Evolutionary conservation across 2,797 vertebrate species (phyloP), one percentile per base, ranked within the genome.

Genomic region (Tapirus indicus): DNA sequence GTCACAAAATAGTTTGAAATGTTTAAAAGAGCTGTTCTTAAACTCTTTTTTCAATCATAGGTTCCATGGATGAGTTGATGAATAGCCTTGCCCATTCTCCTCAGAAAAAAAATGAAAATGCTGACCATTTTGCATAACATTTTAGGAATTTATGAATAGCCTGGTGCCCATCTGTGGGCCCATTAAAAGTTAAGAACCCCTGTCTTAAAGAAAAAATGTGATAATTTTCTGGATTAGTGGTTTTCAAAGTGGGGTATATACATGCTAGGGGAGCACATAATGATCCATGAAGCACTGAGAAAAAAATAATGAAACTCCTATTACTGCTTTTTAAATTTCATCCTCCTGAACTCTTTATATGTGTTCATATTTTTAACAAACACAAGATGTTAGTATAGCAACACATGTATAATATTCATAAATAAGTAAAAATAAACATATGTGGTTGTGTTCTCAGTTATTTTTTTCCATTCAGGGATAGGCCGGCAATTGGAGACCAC

Each of bases 71-170:
- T 92, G 95, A 95, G 64, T 20, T 93, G 56, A 91, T 44, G 60
- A 75, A 91, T 38, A 69, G 49, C 20, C 91, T 17, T 64, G 52
- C 47, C 69, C 82, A 88, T 41, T 66, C 32, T 86, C 44, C 41
- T 88, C 38, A 56, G 20, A 44, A n/a, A 80, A 88, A 77, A 83
- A 71, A 79, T 44, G 44, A 93, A 95, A 88, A 38, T 58, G 66
- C 10, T 49, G 60, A 79, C 74, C 17, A 78, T 74, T 84, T 29
- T 92, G 44, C 20, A 60, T 71, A 60, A 85, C 35, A 72, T 88
- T 83, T 94, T 56, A 79, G 77, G 20, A 95, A 69, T 92, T 77
- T 84, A 35, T 77, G 25, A 97, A 92, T 27, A 83, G 64, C 14
- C 49, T 86, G 41, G 68, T 72, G 38, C 54, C 75, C 7, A 83